Conservation (phyloP, 2,888 invertebrate genomes). For the Cantharis lateralis region DNA sequence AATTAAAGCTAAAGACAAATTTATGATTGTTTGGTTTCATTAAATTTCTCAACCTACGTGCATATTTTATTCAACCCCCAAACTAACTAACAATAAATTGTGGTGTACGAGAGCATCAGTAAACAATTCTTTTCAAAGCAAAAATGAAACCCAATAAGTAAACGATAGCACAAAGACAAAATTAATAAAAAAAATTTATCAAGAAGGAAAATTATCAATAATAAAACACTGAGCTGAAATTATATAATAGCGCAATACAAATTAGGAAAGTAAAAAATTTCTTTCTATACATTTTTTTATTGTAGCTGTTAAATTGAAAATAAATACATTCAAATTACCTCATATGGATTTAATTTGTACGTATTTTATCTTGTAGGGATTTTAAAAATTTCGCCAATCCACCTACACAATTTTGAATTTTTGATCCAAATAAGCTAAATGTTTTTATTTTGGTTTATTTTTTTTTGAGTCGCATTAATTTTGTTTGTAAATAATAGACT, state of each 20-base stretch:
- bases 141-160: not conserved
- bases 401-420: too few relatives aligned
- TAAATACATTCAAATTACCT: too few relatives aligned
- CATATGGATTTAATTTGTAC: too few relatives aligned
- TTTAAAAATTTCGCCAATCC: too few relatives aligned
- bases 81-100: not conserved
- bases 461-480: too few relatives aligned
- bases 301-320: too few relatives aligned
- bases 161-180: not conserved
- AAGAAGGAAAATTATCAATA: not conserved
- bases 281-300: not conserved
- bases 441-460: too few relatives aligned
- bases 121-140: not conserved
- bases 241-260: too few relatives aligned
- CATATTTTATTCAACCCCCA: not conserved
- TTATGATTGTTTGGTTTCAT: not conserved
- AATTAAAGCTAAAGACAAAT: not conserved
- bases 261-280: not conserved
- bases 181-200: not conserved
- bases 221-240: not conserved
- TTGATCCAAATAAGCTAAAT: too few relatives aligned
- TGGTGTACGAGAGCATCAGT: not conserved
- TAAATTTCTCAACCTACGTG: not conserved
- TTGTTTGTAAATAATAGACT: too few relatives aligned
- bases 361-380: too few relatives aligned